phyloP scores from a whole-genome alignment of 2,888 invertebrate genomes.

The Notodonta dromedarius region DNA sequence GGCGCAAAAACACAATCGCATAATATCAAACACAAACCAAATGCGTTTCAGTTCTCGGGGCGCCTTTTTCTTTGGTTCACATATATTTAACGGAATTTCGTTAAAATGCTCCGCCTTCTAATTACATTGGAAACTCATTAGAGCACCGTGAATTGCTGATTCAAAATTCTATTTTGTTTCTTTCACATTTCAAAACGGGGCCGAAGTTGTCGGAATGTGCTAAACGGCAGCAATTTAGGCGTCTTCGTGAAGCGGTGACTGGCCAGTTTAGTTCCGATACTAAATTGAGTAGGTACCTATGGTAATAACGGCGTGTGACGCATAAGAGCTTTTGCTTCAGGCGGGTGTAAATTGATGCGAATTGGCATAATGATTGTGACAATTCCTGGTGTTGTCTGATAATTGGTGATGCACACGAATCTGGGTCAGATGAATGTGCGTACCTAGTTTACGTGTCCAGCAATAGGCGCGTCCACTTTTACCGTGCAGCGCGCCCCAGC shows the following conservation, averaged over 20 bases:
- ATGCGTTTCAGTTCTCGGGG: not conserved
- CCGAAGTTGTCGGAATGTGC: conserved; percentile 39
- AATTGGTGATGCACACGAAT: conserved; percentile 7
- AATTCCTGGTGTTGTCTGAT: conserved; percentile 1
- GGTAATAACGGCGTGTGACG: not conserved
- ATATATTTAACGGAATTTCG: conserved; percentile 42
- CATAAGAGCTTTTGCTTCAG: not conserved
- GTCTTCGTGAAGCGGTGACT: conserved; percentile 39
- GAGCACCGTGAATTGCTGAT: conserved; percentile 66
- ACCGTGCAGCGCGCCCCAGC: no score
- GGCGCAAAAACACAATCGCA: no score
- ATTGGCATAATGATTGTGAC: conserved; percentile 3
- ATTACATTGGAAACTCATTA: conserved; percentile 68
- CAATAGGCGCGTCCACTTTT: no score
- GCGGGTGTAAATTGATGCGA: not conserved
- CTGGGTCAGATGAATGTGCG: not conserved
- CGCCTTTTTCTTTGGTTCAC: conserved; percentile 20
- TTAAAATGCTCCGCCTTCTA: conserved; percentile 54
- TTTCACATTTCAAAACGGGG: conserved; percentile 50
- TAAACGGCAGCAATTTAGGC: conserved; percentile 57
- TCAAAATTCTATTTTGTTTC: conserved; percentile 68
- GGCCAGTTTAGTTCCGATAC: not conserved
- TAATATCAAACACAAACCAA: no score
- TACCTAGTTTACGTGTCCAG: no score
- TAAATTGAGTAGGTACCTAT: not conserved